Base-by-base conservation (phyloP, 2,888 invertebrate species). In the Dione vanillae region DNA sequence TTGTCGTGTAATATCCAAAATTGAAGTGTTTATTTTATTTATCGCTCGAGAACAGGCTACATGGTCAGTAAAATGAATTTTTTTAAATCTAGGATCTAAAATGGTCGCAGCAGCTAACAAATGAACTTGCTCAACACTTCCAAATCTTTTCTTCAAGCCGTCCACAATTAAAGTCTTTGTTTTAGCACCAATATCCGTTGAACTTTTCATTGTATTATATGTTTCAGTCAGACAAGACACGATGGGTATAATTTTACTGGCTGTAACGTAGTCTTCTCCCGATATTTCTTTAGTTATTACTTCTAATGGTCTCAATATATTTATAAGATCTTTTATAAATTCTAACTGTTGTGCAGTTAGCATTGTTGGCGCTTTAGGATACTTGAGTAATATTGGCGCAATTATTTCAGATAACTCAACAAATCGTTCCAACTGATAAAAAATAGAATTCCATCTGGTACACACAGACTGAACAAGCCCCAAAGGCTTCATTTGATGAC, bases 281-380 rank as follows among this genome's bases (percentile, higher is more conserved):
- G 76, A 78, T 61, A 78, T 72, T 78, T 82, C 76, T 62, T 79
- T 79, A 58, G 79, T 80, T 73, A 80, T 74, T 71, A 65, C 70
- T 78, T 81, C 78, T 72, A 79, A 76, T 62, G 79, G 77, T 75
- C 75, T 77, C 66, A 79, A 76, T 74, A 79, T 77, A 76, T 75
- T 75, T 74, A 71, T 75, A 70, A 77, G 72, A 51, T 51, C 51
- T 51, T 51, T 51, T 51, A 51, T 51, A 5, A 51, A 51, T 47
- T 47, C 47, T 47, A 47, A n/a, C n/a, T n/a, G n/a, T n/a, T n/a
- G n/a, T n/a, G n/a, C n/a, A n/a, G n/a, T n/a, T n/a, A n/a, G n/a
- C n/a, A n/a, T n/a, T n/a, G n/a, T n/a, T n/a, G n/a, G n/a, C n/a
- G n/a, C n/a, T n/a, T n/a, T n/a, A n/a, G n/a, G n/a, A n/a, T n/a